Percentiles rank a stretch among this genome's conserved stretches.
These are phyloP conservation scores for Chaetophractus vellerosus DNA, from an alignment of 2,797 vertebrate species.

Conservation along the genomic window DNA sequence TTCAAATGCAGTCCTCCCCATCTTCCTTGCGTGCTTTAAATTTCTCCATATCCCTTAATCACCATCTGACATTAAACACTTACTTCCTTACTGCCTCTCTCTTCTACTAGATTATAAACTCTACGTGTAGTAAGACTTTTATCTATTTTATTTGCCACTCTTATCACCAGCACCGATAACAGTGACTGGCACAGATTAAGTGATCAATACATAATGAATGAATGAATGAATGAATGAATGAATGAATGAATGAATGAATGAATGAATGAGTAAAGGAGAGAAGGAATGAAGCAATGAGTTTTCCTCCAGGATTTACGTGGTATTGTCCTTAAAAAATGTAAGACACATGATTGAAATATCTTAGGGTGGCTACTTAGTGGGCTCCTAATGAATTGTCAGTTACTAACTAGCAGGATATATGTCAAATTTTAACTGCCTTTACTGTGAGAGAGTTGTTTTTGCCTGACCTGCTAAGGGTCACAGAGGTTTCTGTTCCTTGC, in stretches of 20 bases:
- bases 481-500: slow-evolving; percentile 46
- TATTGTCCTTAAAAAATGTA: slow-evolving; percentile 48
- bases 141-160: slow-evolving; percentile 13
- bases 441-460: slow-evolving; percentile 23
- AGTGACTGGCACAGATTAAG: background rate
- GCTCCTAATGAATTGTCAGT: slow-evolving; percentile 26
- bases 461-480: background rate
- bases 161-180: background rate
- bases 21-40: slow-evolving; percentile 15
- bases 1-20: background rate
- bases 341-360: slow-evolving; percentile 28
- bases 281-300: slow-evolving; percentile 32
- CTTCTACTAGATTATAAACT: slow-evolving; percentile 19
- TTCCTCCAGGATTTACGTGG: background rate
- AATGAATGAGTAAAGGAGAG: background rate
- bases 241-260: slow-evolving; percentile 30
- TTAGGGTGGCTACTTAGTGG: background rate
- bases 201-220: slow-evolving; percentile 46
- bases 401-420: slow-evolving; percentile 24
- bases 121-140: slow-evolving; percentile 34
- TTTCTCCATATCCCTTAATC: background rate
- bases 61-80: background rate
- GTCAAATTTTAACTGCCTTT: slow-evolving; percentile 28
- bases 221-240: slow-evolving; percentile 3
- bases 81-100: background rate